These are phyloP conservation scores for Gnathonemus longibarbis DNA, from an alignment of 2,113 vertebrate species.

Conservation along the genomic window DNA sequence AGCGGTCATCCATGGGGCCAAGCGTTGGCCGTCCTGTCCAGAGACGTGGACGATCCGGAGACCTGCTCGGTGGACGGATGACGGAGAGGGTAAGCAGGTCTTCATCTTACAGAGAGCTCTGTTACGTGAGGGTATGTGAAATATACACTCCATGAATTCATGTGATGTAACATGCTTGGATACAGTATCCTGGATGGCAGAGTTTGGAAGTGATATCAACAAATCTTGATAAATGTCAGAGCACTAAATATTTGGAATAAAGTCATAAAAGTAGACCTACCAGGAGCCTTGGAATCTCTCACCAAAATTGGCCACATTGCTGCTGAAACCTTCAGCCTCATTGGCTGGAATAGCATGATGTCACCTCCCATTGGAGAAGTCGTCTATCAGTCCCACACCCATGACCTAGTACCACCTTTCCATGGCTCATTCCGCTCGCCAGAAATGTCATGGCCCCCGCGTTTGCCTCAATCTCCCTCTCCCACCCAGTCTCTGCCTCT, in stretches of 20 bases:
- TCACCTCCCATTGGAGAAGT: slow-evolving; percentile 49
- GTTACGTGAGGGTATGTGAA: not conserved
- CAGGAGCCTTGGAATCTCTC: not conserved
- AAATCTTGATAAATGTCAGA: not conserved
- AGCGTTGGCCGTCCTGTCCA: not conserved
- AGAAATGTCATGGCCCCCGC: slow-evolving; percentile 43
- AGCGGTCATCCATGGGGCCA: slow-evolving; percentile 61
- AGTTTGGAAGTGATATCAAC: not conserved
- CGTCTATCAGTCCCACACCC: slow-evolving; percentile 50
- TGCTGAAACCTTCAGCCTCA: slow-evolving; percentile 13
- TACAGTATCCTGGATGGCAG: not conserved
- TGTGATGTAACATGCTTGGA: not conserved
- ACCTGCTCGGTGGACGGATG: slow-evolving; percentile 37
- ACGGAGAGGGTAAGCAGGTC: slow-evolving; percentile 50
- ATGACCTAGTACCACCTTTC: slow-evolving; percentile 38
- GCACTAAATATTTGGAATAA: not conserved
- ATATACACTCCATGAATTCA: not conserved
- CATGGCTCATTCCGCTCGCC: slow-evolving; percentile 37
- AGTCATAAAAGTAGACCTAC: not conserved
- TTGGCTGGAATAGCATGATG: slow-evolving; percentile 28
- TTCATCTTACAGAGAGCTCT: not conserved
- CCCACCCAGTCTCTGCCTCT: slow-evolving; percentile 7
- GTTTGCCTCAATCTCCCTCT: slow-evolving; percentile 11
- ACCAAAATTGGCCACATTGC: not conserved
- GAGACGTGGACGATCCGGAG: slow-evolving; percentile 46